phyloP scores from a whole-genome alignment of 2,888 invertebrate species.

The Amiota communis region DNA sequence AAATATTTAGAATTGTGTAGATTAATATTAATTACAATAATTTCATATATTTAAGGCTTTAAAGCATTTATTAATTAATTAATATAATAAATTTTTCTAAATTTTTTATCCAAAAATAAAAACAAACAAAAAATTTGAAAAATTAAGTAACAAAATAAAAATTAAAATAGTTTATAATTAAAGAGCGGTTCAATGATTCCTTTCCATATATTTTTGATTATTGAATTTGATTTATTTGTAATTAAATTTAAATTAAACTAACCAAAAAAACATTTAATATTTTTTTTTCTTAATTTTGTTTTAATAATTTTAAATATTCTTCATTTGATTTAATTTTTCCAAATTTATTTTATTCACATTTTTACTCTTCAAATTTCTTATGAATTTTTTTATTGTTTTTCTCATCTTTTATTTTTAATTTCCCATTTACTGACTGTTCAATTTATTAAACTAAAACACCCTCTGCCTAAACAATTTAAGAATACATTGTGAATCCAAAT shows the following conservation, averaged over 20 bases:
- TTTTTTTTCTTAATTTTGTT: slow-evolving; percentile 4
- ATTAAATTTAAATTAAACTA: slow-evolving; percentile 30
- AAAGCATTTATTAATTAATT: slow-evolving; percentile 15
- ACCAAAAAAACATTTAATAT: slow-evolving; percentile 21
- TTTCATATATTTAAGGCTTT: slow-evolving; percentile 17
- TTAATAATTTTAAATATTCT: slow-evolving; percentile 23
- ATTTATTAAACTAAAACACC: not conserved
- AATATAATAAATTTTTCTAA: slow-evolving; percentile 22
- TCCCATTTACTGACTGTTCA: no score
- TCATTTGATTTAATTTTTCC: slow-evolving; percentile 25
- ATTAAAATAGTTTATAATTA: slow-evolving; percentile 43
- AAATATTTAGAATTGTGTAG: no score
- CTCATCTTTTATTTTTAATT: no score
- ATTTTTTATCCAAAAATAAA: slow-evolving; percentile 44
- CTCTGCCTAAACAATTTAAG: slow-evolving; percentile 6
- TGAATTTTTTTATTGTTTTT: not conserved
- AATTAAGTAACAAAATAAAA: slow-evolving; percentile 47
- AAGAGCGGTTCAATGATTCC: slow-evolving; percentile 64
- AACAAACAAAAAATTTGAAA: slow-evolving; percentile 36
- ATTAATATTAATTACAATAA: no score
- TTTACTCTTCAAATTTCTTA: no score
- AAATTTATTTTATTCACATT: not conserved
- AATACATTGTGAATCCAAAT: not conserved
- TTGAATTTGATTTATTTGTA: slow-evolving; percentile 17
- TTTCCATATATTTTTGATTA: slow-evolving; percentile 45